These are phyloP conservation scores for Tricholauxania praeusta DNA, from an alignment of 2,888 invertebrate genomes.

Conservation along the genomic window DNA sequence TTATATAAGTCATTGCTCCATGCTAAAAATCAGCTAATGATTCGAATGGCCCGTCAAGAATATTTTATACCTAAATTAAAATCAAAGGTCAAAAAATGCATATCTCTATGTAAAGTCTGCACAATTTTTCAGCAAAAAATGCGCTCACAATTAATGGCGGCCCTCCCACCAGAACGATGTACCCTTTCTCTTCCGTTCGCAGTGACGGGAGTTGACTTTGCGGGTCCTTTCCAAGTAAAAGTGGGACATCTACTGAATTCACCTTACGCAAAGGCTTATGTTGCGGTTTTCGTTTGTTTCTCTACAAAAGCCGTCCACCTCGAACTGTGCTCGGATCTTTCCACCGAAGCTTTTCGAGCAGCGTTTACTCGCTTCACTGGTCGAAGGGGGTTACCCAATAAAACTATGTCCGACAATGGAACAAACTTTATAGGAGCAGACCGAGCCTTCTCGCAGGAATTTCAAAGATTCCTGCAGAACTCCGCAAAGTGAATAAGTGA, in stretches of 20 bases:
- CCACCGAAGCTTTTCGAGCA: too few species aligned
- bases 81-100: constrained; percentile 22
- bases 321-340: too few species aligned
- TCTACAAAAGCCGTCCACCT: neutral
- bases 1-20: neutral
- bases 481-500: neutral
- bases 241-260: constrained; percentile 19
- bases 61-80: neutral
- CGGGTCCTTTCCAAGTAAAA: constrained; percentile 41
- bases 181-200: constrained; percentile 35
- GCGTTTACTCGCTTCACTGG: too few species aligned
- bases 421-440: too few species aligned
- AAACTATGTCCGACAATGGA: too few species aligned
- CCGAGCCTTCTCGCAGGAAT: too few species aligned
- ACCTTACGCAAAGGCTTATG: constrained; percentile 32
- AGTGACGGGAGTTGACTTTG: constrained; percentile 37
- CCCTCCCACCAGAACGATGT: constrained; percentile 36
- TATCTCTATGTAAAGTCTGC: constrained; percentile 33
- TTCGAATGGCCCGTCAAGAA: neutral
- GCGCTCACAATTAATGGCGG: constrained; percentile 37
- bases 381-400: too few species aligned
- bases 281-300: constrained; percentile 36
- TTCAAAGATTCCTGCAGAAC: too few species aligned
- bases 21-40: neutral
- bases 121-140: constrained; percentile 28